phyloP scores from a whole-genome alignment of 1,140 invertebrate species.

The Musca domestica region DNA sequence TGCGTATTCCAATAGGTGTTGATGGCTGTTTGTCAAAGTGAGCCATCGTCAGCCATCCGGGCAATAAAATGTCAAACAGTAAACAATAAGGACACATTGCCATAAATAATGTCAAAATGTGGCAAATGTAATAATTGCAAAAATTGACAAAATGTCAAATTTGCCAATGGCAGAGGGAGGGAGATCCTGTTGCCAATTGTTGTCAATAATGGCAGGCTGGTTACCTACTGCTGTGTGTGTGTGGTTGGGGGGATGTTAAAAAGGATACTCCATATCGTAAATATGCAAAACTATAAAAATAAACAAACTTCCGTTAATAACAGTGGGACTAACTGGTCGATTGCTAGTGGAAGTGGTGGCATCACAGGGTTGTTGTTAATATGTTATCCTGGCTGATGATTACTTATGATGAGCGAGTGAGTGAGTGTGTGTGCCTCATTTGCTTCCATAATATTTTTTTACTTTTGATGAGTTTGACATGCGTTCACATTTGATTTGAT shows the following conservation, averaged over 20 bases:
- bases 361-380: not conserved
- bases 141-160: conserved; percentile 18
- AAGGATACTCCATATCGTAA: conserved; percentile 18
- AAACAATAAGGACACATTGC: not conserved
- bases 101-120: not conserved
- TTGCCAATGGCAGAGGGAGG: not conserved
- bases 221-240: conserved; percentile 5
- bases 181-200: no score
- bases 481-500: conserved; percentile 43
- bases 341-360: not conserved
- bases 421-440: not conserved
- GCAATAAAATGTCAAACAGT: conserved; percentile 8
- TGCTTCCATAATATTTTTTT: conserved; percentile 44
- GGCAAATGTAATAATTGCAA: conserved; percentile 10
- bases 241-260: not conserved
- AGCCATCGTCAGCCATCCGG: not conserved
- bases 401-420: not conserved
- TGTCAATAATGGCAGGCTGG: no score
- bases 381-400: not conserved
- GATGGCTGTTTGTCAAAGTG: conserved; percentile 15
- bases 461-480: conserved; percentile 54
- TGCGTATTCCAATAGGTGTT: conserved; percentile 8
- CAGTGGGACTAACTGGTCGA: no score
- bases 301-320: conserved; percentile 48
- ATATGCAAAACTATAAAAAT: conserved; percentile 38